Base-by-base conservation (phyloP, 2,888 invertebrate genomes). In the Litoditis marina region DNA sequence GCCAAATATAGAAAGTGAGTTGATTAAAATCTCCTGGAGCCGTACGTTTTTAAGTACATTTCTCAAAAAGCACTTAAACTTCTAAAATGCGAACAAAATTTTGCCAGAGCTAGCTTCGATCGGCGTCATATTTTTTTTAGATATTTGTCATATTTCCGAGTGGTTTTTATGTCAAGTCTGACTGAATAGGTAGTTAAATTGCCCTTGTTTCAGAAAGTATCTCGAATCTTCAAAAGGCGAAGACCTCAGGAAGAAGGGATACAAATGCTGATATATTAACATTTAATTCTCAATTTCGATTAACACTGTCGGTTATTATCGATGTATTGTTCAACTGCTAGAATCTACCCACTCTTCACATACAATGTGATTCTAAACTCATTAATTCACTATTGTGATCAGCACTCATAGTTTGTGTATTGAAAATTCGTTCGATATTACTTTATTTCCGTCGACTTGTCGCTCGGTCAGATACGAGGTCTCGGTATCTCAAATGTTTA, bases 1-100 rank as follows among this genome's bases (percentile, higher is more conserved):
- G 65, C 66, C 34, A 69, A 61, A 51, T 73, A 73, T 60, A 57
- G 73, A 39, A 58, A 53, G 69, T 69, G 28, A 28, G 60, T 44
- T 44, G 11, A 25, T 8, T 52, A n/a, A 7, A 16, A 16, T 19
- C n/a, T 19, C 22, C 19, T 11, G 19, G 19, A n/a, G 22, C 11
- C n/a, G n/a, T 47, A 19, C 47, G n/a, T 47, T 8, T n/a, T 47
- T 19, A 11, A 11, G 16, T 39, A 13, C 11, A 39, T 39, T 39
- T 16, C 16, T 39, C 39, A 39, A n/a, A n/a, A n/a, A n/a, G n/a
- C n/a, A n/a, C n/a, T n/a, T n/a, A n/a, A n/a, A n/a, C n/a, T n/a
- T n/a, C n/a, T n/a, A n/a, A n/a, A n/a, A n/a, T n/a, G n/a, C n/a
- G n/a, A n/a, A n/a, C n/a, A n/a, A n/a, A n/a, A n/a, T n/a, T n/a